Evolutionary conservation across 2,113 vertebrate genomes (phyloP), one percentile per base, ranked within the genome.

Genomic region (Oryzias celebensis): DNA sequence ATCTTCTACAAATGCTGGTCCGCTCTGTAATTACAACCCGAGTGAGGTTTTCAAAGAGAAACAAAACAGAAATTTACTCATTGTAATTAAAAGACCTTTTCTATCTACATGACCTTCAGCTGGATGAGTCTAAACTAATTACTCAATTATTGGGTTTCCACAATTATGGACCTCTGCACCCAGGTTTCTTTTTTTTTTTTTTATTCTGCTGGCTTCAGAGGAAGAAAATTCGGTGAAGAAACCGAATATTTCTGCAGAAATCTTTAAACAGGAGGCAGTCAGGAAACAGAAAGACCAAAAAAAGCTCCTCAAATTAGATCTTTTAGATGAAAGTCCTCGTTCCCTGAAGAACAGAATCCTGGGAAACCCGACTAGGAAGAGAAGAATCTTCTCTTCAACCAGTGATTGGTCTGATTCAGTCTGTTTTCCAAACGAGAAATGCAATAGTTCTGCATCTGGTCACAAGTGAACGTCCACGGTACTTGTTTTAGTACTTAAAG

Each of bases 61-160:
- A 58, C 44, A n/a, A 59, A 81, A 69, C 66, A 84, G 63, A 74
- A 69, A 16, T 53, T 24, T 46, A 55, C 3, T 64, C 23, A 44
- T 63, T 60, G 47, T 36, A 65, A 65, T 81, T 64, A 57, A 63
- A 23, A 23, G 31, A n/a, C 48, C 23, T 45, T 60, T 66, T 50
- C 51, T 54, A 58, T 51, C 58, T n/a, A 66, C 46, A 20, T 50
- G 67, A 77, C 61, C 44, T 51, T 58, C 15, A 56, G 31, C 22
- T 22, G 14, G 43, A 24, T 31, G 47, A 13, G 53, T 59, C 36
- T 16, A 18, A 26, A 49, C 26, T 56, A 55, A 74, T 44, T 64
- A 53, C 18, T 58, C 43, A 43, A 31, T 74, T n/a, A 68, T 36
- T 58, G 31, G 17, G 14, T 41, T 51, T 7, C 42, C 7, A 20